Evolutionary conservation across 1,140 invertebrate species (phyloP), one percentile per base, ranked within the genome.

Genomic region (Trichoplusia ni): DNA sequence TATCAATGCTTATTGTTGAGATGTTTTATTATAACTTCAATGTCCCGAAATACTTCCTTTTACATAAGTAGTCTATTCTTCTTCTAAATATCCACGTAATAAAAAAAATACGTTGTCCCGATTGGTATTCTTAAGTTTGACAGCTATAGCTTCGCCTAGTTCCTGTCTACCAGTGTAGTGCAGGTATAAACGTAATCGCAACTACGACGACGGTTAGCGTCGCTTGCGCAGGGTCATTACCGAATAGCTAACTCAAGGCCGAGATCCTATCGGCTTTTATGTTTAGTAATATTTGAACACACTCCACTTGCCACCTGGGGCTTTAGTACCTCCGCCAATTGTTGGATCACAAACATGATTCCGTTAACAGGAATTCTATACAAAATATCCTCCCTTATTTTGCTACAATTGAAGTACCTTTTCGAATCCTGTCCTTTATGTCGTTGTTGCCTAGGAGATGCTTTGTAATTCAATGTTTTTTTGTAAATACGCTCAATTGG

Each of bases 211-310:
- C 53, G 64, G 60, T 64, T 60, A 49, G 27, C 60, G 64, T 40
- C 68, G 63, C 44, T 62, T 54, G 64, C 69, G 64, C 66, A 68
- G 62, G 65, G 65, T 72, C 70, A 72, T 68, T 72, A 64, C 66
- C 70, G 59, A 69, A 66, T 63, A 60, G 65, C 53, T 42, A 56
- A 44, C 49, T 56, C 70, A 72, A 72, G 70, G 70, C 38, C 70
- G 60, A 65, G 58, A 63, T 62, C 62, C 47, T 68, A 68, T 64
- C 63, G 51, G 27, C 31, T 49, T 62, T 46, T 27, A 49, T 59
- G 53, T 66, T 59, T 59, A 59, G 51, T 51, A 49, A 49, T 67
- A 37, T 61, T 61, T 67, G 38, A 61, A 42, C 56, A 19, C 9
- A 35, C 47, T 49, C 49, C 25, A 35, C 27, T 67, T 31, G 47